Base-by-base conservation (phyloP, 2,113 vertebrate species). In the Paedocypris sp. region DNA sequence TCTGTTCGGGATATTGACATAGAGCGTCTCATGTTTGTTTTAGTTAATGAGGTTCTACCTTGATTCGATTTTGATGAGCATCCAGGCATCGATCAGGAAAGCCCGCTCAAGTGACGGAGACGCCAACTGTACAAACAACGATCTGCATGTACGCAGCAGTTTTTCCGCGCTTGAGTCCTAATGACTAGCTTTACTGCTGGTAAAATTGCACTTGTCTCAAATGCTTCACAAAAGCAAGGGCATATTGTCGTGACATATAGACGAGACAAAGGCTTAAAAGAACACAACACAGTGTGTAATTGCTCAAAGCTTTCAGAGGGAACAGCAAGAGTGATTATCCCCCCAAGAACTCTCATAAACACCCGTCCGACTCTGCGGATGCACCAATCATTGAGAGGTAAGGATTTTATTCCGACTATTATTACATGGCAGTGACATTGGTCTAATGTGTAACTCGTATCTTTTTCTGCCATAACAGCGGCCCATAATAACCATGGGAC, bases 51-150 rank as follows among this genome's bases (percentile, higher is more conserved):
- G 64, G 66, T 58, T 61, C 54, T 60, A 64, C 59, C 60, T 68
- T 74, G 71, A 77, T 75, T 74, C 66, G 43, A 71, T 71, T 77
- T 68, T 74, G 66, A 76, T 72, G 66, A 73, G 71, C 73, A 73
- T 66, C 64, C 50, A 43, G 61, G 36, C 62, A 73, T 73, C 60
- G 68, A 74, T 64, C 68, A 58, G 64, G 26, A 42, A 48, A 25
- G 35, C 9, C 45, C 22, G 51, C 66, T 29, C 68, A 53, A 43
- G 16, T 58, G 41, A 35, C 50, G 47, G 45, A 22, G 32, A 43
- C 60, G 57, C 71, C 71, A 72, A 43, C 23, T 41, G 39, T 56
- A 50, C 28, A 5, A 12, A 31, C 52, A 70, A 66, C 26, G 32
- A 68, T 72, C 67, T 33, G 25, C 4, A 23, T 25, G 4, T 18